Evolutionary conservation across 2,888 invertebrate genomes (phyloP).

Genomic region (Sminthurinus aureus): DNA sequence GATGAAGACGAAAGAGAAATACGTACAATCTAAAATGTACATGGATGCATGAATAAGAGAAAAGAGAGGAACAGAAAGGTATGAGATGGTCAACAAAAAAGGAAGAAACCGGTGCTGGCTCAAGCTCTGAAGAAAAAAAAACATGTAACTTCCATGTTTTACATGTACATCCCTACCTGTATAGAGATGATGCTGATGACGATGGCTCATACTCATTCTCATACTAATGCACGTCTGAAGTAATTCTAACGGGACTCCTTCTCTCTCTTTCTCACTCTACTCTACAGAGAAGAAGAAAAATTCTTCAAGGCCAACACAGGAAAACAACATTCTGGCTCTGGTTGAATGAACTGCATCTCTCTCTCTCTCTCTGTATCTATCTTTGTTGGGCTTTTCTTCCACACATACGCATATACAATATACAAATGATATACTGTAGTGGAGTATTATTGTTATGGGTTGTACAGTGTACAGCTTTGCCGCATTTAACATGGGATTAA

Average conservation of each 20-base stretch:
- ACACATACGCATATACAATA: too few relatives aligned
- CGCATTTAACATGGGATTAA: slow-evolving; percentile 12
- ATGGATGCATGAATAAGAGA: not conserved
- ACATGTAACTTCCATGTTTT: not conserved
- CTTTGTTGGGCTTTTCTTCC: not conserved
- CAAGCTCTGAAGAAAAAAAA: slow-evolving; percentile 1
- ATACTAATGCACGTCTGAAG: not conserved
- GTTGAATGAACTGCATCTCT: slow-evolving; percentile 59
- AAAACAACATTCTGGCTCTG: slow-evolving; percentile 60
- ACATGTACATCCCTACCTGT: not conserved
- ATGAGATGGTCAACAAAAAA: slow-evolving; percentile 39
- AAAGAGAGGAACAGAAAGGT: not conserved
- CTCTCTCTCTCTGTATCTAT: slow-evolving; percentile 7
- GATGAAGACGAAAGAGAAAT: too few relatives aligned
- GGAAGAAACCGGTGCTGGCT: slow-evolving; percentile 47
- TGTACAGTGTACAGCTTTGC: not conserved
- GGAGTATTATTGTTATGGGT: too few relatives aligned
- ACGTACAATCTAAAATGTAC: not conserved
- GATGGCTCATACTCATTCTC: not conserved
- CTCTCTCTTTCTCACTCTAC: slow-evolving; percentile 7
- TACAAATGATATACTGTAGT: too few relatives aligned
- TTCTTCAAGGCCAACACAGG: slow-evolving; percentile 60
- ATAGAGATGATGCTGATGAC: too few relatives aligned
- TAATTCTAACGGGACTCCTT: slow-evolving; percentile 10
- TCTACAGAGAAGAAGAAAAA: slow-evolving; percentile 55